A percentile compares a stretch with the other conserved stretches of the same genome.
phyloP scores from a whole-genome alignment of 1,140 invertebrate genomes.

The Listronotus bonariensis region DNA sequence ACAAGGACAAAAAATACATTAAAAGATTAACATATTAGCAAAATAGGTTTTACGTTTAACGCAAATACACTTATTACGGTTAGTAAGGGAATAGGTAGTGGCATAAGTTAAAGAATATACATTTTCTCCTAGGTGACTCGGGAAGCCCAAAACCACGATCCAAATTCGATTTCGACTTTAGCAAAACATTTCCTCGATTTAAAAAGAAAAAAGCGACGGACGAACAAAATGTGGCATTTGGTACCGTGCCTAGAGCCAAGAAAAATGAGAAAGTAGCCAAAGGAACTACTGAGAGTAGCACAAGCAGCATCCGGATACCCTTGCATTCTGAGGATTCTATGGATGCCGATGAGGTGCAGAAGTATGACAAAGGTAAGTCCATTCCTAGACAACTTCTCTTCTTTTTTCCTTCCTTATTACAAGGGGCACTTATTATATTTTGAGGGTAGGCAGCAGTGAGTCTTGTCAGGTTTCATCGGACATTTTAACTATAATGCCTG shows the following conservation, averaged over 20 bases:
- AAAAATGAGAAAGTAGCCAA: conserved; percentile 37
- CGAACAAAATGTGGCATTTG: conserved; percentile 55
- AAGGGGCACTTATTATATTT: no score
- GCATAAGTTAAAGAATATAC: neutral
- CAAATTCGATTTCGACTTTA: conserved; percentile 70
- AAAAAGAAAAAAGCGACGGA: conserved; percentile 61
- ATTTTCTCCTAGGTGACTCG: conserved; percentile 21
- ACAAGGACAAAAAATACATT: no score
- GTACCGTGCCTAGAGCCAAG: conserved; percentile 60
- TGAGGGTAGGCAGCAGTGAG: no score
- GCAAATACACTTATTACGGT: no score
- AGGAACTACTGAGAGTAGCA: conserved; percentile 24
- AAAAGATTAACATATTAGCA: no score
- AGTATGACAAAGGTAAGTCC: conserved; percentile 9
- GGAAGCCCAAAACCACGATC: conserved; percentile 47
- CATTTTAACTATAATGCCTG: no score
- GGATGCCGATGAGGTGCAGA: conserved; percentile 41
- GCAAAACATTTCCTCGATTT: conserved; percentile 70
- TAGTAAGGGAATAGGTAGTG: no score
- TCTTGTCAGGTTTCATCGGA: no score
- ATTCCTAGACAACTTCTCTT: no score
- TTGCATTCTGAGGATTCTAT: conserved; percentile 53
- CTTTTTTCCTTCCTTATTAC: no score
- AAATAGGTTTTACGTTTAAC: no score
- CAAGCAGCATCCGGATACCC: conserved; percentile 44